Evolutionary conservation across 2,797 vertebrate species (phyloP).

Genomic region (Distichodus sexfasciatus): DNA sequence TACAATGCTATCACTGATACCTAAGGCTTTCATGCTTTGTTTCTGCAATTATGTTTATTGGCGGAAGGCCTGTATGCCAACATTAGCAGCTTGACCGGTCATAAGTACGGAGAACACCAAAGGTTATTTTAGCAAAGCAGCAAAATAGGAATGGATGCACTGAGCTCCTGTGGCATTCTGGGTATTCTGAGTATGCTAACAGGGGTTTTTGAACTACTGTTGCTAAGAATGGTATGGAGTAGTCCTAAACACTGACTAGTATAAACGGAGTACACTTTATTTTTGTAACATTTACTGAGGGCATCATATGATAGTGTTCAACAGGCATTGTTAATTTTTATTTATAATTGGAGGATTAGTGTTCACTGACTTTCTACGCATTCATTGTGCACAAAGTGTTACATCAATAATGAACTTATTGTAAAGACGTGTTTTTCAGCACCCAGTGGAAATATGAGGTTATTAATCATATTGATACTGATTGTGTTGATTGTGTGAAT

Average conservation of each 20-base stretch:
- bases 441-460: too few species aligned
- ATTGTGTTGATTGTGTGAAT: too few species aligned
- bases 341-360: conserved; percentile 32
- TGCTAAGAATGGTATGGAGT: conserved; percentile 57
- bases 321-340: conserved; percentile 23
- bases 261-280: conserved; percentile 54
- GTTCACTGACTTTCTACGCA: conserved; percentile 4
- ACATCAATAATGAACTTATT: not conserved
- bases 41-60: conserved; percentile 63
- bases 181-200: conserved; percentile 64
- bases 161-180: conserved; percentile 66
- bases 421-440: too few species aligned
- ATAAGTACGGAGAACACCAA: conserved; percentile 60
- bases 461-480: too few species aligned
- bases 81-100: conserved; percentile 60
- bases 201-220: conserved; percentile 51
- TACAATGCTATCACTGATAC: too few species aligned
- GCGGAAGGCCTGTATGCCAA: conserved; percentile 41
- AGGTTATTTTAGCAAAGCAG: conserved; percentile 76
- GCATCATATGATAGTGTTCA: conserved; percentile 30
- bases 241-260: conserved; percentile 54
- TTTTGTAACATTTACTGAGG: conserved; percentile 23
- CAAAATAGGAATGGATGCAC: conserved; percentile 70
- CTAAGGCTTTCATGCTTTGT: too few species aligned
- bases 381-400: not conserved